Conservation (phyloP, 2,113 vertebrate genomes). For the Numida meleagris region DNA sequence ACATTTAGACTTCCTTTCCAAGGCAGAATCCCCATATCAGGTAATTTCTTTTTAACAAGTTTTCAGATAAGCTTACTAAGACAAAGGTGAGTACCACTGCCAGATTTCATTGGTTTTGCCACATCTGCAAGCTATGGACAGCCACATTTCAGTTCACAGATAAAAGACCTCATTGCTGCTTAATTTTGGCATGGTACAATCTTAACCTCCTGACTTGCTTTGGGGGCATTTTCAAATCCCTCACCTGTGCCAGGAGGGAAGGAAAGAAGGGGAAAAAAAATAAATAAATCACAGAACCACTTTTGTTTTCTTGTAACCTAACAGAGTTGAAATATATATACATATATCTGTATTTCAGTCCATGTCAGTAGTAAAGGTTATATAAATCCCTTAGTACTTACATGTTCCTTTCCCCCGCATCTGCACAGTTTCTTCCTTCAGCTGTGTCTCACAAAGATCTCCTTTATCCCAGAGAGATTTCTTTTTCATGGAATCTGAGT, state of each 20-base stretch:
- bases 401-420: not conserved
- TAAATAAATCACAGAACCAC: not conserved
- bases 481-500: not conserved
- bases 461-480: not conserved
- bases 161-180: not conserved
- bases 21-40: not conserved
- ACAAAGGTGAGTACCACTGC: not conserved
- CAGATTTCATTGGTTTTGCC: accelerated
- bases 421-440: not conserved
- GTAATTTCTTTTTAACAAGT: not conserved
- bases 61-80: not conserved
- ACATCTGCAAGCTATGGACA: not conserved
- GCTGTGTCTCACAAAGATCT: not conserved
- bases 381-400: not conserved
- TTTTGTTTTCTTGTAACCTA: not conserved
- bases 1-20: not conserved
- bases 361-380: not conserved
- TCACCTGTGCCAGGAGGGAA: not conserved
- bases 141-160: not conserved
- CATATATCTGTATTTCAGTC: not conserved
- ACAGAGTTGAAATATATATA: not conserved
- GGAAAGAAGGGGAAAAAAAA: not conserved
- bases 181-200: not conserved
- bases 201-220: not conserved
- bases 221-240: not conserved